Conservation (phyloP, 2,888 invertebrate species). For the Gastrophysa polygoni region DNA sequence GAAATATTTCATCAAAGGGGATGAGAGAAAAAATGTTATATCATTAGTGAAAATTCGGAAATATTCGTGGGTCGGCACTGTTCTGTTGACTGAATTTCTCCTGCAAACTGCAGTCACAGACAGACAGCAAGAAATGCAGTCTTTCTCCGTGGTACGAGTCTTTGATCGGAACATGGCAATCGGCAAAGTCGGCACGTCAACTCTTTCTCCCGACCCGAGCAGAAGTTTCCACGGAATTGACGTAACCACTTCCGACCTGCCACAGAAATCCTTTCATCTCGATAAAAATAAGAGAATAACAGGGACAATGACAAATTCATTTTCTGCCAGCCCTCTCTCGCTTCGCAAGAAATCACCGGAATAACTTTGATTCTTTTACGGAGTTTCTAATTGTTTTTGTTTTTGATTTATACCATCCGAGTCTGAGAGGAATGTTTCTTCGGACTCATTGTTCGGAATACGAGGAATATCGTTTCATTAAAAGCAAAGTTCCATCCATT, state of each 20-base stretch:
- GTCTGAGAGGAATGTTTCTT: slow-evolving; percentile 12
- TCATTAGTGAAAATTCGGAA: no score
- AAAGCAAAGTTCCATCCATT: not conserved
- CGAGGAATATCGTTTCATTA: not conserved
- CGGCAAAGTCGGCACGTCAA: slow-evolving; percentile 29
- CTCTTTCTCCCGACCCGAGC: slow-evolving; percentile 19
- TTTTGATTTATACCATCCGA: slow-evolving; percentile 19
- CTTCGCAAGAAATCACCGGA: slow-evolving; percentile 21
- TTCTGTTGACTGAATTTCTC: no score
- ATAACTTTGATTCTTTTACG: slow-evolving; percentile 27
- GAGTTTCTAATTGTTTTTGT: slow-evolving; percentile 28
- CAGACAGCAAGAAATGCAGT: not conserved
- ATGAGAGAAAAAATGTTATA: no score
- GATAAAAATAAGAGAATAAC: slow-evolving; percentile 28
- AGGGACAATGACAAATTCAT: slow-evolving; percentile 34
- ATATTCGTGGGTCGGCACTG: no score
- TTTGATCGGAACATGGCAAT: slow-evolving; percentile 12
- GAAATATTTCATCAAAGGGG: no score
- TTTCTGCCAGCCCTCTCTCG: slow-evolving; percentile 18
- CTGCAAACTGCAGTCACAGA: no score
- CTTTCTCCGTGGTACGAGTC: not conserved
- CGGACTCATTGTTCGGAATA: not conserved
- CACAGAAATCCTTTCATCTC: slow-evolving; percentile 30
- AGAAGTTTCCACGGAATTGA: slow-evolving; percentile 28
- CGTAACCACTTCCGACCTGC: slow-evolving; percentile 25